Base-by-base conservation (phyloP, 1,140 invertebrate species). In the Chrysomallon squamiferum region DNA sequence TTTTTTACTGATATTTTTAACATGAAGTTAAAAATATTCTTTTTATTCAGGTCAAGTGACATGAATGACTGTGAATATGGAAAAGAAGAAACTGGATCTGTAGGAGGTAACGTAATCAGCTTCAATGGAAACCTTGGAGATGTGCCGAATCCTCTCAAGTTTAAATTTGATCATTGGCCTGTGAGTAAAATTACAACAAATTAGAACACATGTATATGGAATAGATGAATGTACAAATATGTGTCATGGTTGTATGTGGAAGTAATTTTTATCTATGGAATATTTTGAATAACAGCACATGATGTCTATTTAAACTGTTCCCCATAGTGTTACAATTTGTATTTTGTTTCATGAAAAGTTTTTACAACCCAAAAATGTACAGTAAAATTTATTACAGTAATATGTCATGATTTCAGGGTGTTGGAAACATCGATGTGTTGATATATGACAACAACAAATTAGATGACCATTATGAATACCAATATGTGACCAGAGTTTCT, bases 381-480 rank as follows among this genome's bases (percentile, higher is more conserved):
- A n/a, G n/a, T n/a, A n/a, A 13, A 15, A 18, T 59, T 15, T 32
- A 18, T 27, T 11, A 13, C 11, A 7, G 22, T 59, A 6, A 6
- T n/a, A 20, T 27, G 33, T 29, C 61, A 47, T 57, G 35, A 41
- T 52, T 50, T 15, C 58, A 77, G 75, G 75, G 73, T 45, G 50
- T 70, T 3, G 69, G 70, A 43, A 78, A 78, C 41, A 60, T 76
- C 33, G 69, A 75, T 41, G 71, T 75, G 1, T 49, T 64, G 29
- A 73, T 75, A 30, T 41, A 61, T 11, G 73, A 77, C 32, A 62
- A 52, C 4, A 50, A 61, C 22, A 35, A 43, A 33, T 72, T 74
- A 27, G 64, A 75, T 22, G 76, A 78, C 62, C 71, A 69, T 38
- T 70, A 64, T 47, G 73, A 74, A 27, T 78, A 72, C 50, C 69